phyloP scores from a whole-genome alignment of 2,888 invertebrate species.

The Sphaerophoria rueppellii region DNA sequence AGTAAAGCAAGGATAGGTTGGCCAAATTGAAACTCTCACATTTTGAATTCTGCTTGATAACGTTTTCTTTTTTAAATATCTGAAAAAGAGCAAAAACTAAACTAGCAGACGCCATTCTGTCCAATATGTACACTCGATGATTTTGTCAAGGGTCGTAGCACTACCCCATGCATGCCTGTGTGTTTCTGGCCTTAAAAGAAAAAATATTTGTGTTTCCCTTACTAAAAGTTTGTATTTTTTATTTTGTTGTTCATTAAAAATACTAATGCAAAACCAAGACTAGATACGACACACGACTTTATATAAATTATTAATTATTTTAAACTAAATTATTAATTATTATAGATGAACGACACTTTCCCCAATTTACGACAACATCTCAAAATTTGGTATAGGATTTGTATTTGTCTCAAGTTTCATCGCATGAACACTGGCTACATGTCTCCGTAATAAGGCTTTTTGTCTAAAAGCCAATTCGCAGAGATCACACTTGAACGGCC shows the following conservation, averaged over 20 bases:
- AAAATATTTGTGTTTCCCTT: background rate
- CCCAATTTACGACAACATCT: background rate
- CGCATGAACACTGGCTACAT: constrained; percentile 47
- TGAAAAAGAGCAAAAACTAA: too few species aligned
- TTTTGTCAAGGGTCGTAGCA: too few species aligned
- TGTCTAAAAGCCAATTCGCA: constrained; percentile 61
- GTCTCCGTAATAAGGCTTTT: constrained; percentile 47
- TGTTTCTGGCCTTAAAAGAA: too few species aligned
- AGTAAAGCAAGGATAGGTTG: too few species aligned
- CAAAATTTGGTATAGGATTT: constrained; percentile 24
- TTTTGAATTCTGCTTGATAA: too few species aligned
- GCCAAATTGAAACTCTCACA: too few species aligned
- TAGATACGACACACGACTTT: constrained; percentile 60
- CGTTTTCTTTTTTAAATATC: too few species aligned
- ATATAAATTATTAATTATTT: background rate
- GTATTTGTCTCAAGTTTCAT: background rate
- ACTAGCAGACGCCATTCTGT: too few species aligned
- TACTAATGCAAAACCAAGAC: constrained; percentile 46
- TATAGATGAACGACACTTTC: background rate
- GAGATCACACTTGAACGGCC: constrained; percentile 69
- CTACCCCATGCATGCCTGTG: too few species aligned
- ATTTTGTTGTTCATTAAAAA: constrained; percentile 13
- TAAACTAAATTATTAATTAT: background rate
- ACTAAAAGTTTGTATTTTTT: background rate
- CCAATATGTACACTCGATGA: too few species aligned